Conservation (phyloP, 2,113 vertebrate genomes). For the Nestor notabilis region DNA sequence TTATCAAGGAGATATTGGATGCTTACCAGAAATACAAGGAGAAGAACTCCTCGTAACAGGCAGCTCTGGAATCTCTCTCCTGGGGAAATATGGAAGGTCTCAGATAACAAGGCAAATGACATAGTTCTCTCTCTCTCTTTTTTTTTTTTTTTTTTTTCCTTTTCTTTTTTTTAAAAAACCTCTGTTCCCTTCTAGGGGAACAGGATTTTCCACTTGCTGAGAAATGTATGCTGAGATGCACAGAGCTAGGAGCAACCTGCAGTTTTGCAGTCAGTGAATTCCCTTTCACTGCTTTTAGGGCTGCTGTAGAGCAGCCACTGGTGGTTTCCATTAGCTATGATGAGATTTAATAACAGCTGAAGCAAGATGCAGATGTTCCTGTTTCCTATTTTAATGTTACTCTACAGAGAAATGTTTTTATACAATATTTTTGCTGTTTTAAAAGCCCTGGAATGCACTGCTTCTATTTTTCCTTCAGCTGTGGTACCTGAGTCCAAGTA, state of each 20-base stretch:
- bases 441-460: background rate
- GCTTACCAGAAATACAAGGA: constrained; percentile 75
- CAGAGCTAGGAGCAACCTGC: background rate
- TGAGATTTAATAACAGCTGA: background rate
- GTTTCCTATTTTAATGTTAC: background rate
- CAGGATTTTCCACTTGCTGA: background rate
- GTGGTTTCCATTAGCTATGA: background rate
- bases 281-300: background rate
- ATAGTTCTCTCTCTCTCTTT: background rate
- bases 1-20: constrained; percentile 83
- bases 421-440: background rate
- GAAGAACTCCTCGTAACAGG: background rate
- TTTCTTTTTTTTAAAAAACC: background rate
- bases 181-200: background rate
- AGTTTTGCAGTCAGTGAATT: background rate
- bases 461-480: background rate
- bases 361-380: background rate
- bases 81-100: background rate
- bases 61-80: background rate
- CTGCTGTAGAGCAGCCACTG: background rate
- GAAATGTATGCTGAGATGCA: background rate
- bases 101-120: background rate
- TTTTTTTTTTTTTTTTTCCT: background rate
- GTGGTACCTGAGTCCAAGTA: background rate
- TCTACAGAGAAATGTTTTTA: background rate